Base-by-base conservation (phyloP, 1,140 invertebrate genomes). In the Brachionus rotundiformis region DNA sequence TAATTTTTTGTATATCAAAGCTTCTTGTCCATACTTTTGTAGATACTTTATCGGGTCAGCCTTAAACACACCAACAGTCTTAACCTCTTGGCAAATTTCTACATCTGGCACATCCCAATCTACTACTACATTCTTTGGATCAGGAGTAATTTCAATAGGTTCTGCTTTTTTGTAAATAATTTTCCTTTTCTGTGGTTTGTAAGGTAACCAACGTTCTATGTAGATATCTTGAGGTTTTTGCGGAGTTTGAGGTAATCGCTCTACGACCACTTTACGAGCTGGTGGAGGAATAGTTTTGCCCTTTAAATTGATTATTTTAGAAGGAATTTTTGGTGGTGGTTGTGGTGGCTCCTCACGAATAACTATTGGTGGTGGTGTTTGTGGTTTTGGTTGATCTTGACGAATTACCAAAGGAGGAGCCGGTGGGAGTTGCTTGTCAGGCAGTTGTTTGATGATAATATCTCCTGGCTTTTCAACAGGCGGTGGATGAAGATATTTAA, bases 121-220 rank as follows among this genome's bases (percentile, higher is more conserved):
- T 19, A 73, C 33, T 1, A 73, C 41, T 7, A 73, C 36, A 73
- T 73, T 73, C 25, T 44, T 73, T 41, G 68, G 68, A 41, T 73
- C 68, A 23, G 33, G 36, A 10, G 44, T 23, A 13, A 73, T 11
- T 11, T 44, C 33, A 13, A 41, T 29, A 25, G 36, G 68, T 0
- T 73, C 39, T 3, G 68, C 68, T 73, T 73, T 73, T 73, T 79
- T 39, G 47, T 59, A 63, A 31, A 79, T 79, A 10, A 79, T 63
- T 63, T 79, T 79, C 7, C 47, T 33, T 11, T 79, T 79, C 36
- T 54, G 76, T 2, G 76, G 76, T 19, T 82, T 65, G 23, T 82
- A 82, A 75, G 81, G 81, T 29, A 82, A 33, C 81, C 81, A 82
- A n/a, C 44, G 65, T 65, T 82, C 81, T 31, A 82, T 76, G 25